Percentiles rank a stretch among this genome's conserved stretches.
Evolutionary conservation across 2,888 invertebrate species (phyloP).

Genomic region (Eulithis testata): DNA sequence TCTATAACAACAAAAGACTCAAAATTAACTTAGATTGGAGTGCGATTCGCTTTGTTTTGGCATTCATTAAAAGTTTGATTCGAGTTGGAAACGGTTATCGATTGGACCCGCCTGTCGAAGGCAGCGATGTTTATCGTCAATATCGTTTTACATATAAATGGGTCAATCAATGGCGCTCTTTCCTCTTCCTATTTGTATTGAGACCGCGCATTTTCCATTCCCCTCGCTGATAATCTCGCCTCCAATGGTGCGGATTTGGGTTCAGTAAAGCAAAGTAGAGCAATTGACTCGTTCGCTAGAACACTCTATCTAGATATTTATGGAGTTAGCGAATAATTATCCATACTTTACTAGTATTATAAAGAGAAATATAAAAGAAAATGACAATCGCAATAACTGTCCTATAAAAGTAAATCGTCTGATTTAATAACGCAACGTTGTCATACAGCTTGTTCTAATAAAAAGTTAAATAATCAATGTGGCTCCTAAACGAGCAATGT

Average conservation of each 20-base stretch:
- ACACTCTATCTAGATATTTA: slow-evolving; percentile 8
- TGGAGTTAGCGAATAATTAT: not conserved
- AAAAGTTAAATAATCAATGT: slow-evolving; percentile 21
- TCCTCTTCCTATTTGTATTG: slow-evolving; percentile 59
- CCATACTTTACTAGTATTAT: too few relatives aligned
- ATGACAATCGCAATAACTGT: slow-evolving; percentile 13
- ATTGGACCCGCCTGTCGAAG: slow-evolving; percentile 41
- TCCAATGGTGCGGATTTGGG: slow-evolving; percentile 41
- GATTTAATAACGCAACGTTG: slow-evolving; percentile 4
- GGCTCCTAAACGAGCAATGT: slow-evolving; percentile 23
- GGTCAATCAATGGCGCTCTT: slow-evolving; percentile 56
- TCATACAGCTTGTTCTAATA: slow-evolving; percentile 12
- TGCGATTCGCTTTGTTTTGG: slow-evolving; percentile 37
- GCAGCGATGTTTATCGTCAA: slow-evolving; percentile 50
- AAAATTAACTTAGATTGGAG: slow-evolving; percentile 32
- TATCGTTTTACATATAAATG: slow-evolving; percentile 60
- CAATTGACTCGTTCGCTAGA: slow-evolving; percentile 8
- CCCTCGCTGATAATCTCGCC: slow-evolving; percentile 56
- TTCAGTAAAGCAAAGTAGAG: slow-evolving; percentile 22
- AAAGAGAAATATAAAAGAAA: not conserved
- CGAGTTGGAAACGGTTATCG: slow-evolving; percentile 39
- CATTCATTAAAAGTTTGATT: slow-evolving; percentile 39
- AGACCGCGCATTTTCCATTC: slow-evolving; percentile 62
- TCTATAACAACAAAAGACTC: slow-evolving; percentile 21
- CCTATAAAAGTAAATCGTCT: slow-evolving; percentile 12